phyloP scores from a whole-genome alignment of 2,888 invertebrate genomes.

The Flexamia atlantica region DNA sequence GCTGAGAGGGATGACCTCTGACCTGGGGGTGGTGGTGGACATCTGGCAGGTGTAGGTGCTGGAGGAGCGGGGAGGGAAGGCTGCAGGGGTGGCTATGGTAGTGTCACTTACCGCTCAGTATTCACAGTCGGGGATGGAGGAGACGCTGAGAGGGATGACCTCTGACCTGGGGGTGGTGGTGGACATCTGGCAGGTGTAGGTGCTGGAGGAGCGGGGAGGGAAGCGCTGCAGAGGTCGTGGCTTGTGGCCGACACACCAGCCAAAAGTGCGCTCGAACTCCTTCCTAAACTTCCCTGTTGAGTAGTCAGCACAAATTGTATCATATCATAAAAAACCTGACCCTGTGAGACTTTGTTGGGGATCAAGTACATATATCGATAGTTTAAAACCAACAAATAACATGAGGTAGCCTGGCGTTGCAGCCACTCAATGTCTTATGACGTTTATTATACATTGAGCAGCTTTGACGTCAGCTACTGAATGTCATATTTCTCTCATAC shows the following conservation, averaged over 20 bases:
- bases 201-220: slow-evolving; percentile 61
- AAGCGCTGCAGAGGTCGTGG: slow-evolving; percentile 40
- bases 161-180: slow-evolving; percentile 65
- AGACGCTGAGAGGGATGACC: slow-evolving; percentile 65
- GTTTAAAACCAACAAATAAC: no score
- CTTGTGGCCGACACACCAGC: slow-evolving; percentile 67
- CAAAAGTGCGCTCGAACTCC: slow-evolving; percentile 75
- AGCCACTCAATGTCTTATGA: no score
- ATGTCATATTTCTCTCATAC: no score
- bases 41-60: slow-evolving; percentile 64
- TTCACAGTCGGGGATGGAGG: slow-evolving; percentile 56
- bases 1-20: background rate
- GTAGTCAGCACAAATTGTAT: no score
- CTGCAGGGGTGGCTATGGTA: no score
- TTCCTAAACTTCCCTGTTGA: slow-evolving; percentile 76
- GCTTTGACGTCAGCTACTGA: no score
- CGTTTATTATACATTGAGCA: no score
- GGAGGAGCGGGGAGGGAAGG: no score
- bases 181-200: slow-evolving; percentile 65
- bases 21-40: background rate
- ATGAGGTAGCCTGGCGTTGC: no score
- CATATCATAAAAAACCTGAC: no score
- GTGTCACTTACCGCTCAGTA: slow-evolving; percentile 38
- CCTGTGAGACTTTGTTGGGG: no score
- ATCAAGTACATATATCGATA: no score